Evolutionary conservation across 2,888 invertebrate species (phyloP).

Genomic region (Ephialtes manifestator): DNA sequence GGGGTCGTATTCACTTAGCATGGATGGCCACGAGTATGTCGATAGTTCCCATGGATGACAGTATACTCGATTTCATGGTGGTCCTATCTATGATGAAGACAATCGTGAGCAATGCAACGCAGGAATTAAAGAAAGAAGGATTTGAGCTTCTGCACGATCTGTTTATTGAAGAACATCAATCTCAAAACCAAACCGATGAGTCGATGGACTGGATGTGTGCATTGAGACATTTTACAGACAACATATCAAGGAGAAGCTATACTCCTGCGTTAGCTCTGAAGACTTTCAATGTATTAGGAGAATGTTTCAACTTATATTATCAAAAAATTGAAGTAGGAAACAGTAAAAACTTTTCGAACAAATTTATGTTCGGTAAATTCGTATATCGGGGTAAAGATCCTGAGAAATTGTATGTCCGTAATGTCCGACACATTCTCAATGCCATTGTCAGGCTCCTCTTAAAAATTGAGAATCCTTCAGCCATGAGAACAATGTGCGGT

Average conservation of each 20-base stretch:
- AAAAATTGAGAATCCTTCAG: slow-evolving; percentile 21
- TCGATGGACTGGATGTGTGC: not conserved
- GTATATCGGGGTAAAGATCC: slow-evolving; percentile 13
- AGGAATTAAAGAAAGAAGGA: slow-evolving; percentile 1
- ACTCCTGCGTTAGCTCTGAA: not conserved
- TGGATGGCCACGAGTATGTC: not conserved
- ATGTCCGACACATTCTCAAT: slow-evolving; percentile 44
- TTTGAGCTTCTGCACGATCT: slow-evolving; percentile 28
- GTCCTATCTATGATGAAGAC: not conserved
- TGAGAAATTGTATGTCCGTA: slow-evolving; percentile 9
- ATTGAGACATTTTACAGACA: not conserved
- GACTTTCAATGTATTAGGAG: too few relatives aligned
- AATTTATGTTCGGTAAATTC: slow-evolving; percentile 24
- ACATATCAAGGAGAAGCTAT: not conserved
- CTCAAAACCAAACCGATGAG: not conserved
- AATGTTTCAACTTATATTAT: too few relatives aligned
- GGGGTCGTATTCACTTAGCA: not conserved
- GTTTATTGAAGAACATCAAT: slow-evolving; percentile 5
- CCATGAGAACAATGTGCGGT: not conserved
- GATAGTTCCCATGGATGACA: not conserved
- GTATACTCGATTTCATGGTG: too few relatives aligned
- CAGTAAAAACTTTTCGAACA: not conserved
- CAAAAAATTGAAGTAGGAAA: too few relatives aligned
- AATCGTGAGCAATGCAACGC: not conserved
- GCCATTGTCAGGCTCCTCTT: slow-evolving; percentile 40